Evolutionary conservation across 2,888 invertebrate species (phyloP), one percentile per base, ranked within the genome.

Genomic region (Nezara viridula): DNA sequence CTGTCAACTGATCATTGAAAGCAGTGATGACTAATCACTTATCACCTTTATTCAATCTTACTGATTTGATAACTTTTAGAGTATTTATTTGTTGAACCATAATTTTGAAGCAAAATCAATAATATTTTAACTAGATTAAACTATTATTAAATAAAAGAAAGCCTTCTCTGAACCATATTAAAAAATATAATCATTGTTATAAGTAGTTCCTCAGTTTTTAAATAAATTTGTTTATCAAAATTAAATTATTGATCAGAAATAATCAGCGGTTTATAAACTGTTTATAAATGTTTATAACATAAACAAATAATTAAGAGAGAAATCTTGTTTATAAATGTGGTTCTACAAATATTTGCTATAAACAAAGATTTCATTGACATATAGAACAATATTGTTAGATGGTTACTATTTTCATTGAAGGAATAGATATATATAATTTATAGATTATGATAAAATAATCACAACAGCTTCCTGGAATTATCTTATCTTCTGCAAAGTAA

Each of bases 11-110:
- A 73, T 60, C 60, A 16, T 73, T 73, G 37, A 73, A 73, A 73
- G 66, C 66, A 73, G 19, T 73, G 66, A 37, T 73, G 66, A 73
- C 32, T 73, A 73, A 73, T 73, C 66, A 73, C 66, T 73, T 73
- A 73, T 73, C 66, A 73, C 21, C 32, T 73, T 73, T 73, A 73
- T 73, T 73, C 66, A 73, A 21, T 73, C 66, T 37, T 73, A 73
- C 10, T 60, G 12, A 60, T 73, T 73, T 73, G 66, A 73, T 73
- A 32, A 37, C 66, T 7, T 52, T 73, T 19, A 73, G 66, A 73
- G 32, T 37, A 73, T 73, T 37, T 73, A 27, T 37, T 2, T 16
- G 32, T 37, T 37, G 10, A 73, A 9, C 19, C 21, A 37, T 60
- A 60, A 60, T 27, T 60, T 37, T 37, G 66, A 37, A 7, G 7